These are phyloP conservation scores for Manduca sexta DNA, from an alignment of 1,140 invertebrate genomes.

Conservation along the genomic window DNA sequence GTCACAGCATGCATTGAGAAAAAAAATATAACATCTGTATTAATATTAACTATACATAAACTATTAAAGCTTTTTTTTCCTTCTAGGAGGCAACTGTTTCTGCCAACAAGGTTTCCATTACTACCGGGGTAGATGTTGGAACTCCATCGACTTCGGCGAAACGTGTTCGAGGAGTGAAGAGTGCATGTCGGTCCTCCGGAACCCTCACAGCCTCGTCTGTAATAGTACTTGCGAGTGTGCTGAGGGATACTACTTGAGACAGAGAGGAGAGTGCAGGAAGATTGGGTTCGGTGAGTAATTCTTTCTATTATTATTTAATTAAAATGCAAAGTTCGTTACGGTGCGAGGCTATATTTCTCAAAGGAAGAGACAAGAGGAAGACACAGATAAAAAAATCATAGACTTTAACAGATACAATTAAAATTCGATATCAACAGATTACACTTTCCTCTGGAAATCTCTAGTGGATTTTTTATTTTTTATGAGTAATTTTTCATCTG, in stretches of 20 bases:
- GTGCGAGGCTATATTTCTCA: too few relatives aligned
- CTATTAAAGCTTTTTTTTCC: background rate
- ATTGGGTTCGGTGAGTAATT: constrained; percentile 21
- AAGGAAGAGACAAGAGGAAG: too few relatives aligned
- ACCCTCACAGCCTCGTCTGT: constrained; percentile 43
- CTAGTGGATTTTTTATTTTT: too few relatives aligned
- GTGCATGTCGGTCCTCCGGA: constrained; percentile 29
- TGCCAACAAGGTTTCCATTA: constrained; percentile 43
- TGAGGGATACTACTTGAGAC: constrained; percentile 43
- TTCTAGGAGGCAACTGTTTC: constrained; percentile 33
- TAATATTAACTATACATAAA: background rate
- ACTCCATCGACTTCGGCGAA: constrained; percentile 25
- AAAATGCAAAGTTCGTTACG: too few relatives aligned
- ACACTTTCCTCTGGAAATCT: too few relatives aligned
- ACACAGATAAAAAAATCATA: too few relatives aligned
- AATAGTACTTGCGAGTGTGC: constrained; percentile 38
- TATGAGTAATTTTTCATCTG: too few relatives aligned
- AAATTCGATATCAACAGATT: too few relatives aligned
- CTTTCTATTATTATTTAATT: too few relatives aligned
- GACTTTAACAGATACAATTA: too few relatives aligned
- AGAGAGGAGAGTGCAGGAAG: constrained; percentile 52
- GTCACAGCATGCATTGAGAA: too few relatives aligned
- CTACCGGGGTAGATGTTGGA: constrained; percentile 53
- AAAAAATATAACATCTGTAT: too few relatives aligned
- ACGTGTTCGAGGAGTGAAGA: constrained; percentile 37